Evolutionary conservation across 2,797 vertebrate genomes (phyloP), one percentile per base, ranked within the genome.

Genomic region (Chrysocyon brachyurus): DNA sequence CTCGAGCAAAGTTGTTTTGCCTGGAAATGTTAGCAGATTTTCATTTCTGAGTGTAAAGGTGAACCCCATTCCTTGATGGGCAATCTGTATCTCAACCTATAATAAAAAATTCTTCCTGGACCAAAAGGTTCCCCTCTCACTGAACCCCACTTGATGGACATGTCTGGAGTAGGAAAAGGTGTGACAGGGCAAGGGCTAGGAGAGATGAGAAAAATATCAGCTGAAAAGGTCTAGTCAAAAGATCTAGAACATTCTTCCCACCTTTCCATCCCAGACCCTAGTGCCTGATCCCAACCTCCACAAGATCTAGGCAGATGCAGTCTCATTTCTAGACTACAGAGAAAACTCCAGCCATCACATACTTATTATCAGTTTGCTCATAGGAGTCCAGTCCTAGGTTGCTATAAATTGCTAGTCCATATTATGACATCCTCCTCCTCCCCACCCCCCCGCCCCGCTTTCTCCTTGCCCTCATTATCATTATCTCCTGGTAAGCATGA

Each of bases 1-100:
- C 99, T 46, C 99, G 99, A 97, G 99, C 99, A 99, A 99, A 99
- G 98, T 99, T 99, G 99, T 99, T 99, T 98, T 99, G 99, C 98
- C 99, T 99, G 98, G 70, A 98, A 98, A 72, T 16, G 79, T 81
- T 91, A 73, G 46, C 6, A 96, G 8, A 79, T 17, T 6, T 66
- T 81, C 24, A 87, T 33, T 75, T 82, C 77, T 40, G 16, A 75
- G 78, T 6, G 33, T 77, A 70, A 63, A 64, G 6, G 24, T 12
- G 31, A 87, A 46, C 6, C 12, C 57, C 14, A 70, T 2, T 56
- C 24, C 9, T 93, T 11, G 19, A 57, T 31, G 3, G 24, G n/a
- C 2, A 31, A 56, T 33, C 36, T 56, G 0, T 11, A 73, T 26
- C 72, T 93, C 61, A 94, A 59, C 14, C 26, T 5, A n/a, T 12